Evolutionary conservation across 2,888 invertebrate species (phyloP).

Genomic region (Phlogophora meticulosa): DNA sequence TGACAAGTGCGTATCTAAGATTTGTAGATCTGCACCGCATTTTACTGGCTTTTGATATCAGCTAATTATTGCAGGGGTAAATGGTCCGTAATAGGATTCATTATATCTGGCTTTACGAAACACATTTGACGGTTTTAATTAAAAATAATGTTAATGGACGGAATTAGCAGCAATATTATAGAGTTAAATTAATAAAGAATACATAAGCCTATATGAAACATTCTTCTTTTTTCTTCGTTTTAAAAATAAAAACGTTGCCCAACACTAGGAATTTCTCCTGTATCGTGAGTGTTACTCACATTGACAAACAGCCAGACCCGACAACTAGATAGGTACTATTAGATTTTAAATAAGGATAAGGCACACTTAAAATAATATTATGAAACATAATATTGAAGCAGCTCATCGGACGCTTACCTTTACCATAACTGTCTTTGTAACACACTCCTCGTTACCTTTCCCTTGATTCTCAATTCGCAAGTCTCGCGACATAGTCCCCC

Average conservation of each 20-base stretch:
- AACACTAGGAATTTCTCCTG: too few relatives aligned
- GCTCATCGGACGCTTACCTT: background rate
- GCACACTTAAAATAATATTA: too few relatives aligned
- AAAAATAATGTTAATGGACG: background rate
- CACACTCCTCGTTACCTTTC: conserved; percentile 48
- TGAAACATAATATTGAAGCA: too few relatives aligned
- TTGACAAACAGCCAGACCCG: too few relatives aligned
- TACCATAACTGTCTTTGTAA: conserved; percentile 1
- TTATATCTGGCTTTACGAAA: conserved; percentile 4
- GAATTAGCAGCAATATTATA: background rate
- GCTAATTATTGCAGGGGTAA: conserved; percentile 74
- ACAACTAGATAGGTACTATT: too few relatives aligned
- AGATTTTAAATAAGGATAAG: too few relatives aligned
- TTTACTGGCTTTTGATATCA: conserved; percentile 73
- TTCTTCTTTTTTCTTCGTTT: too few relatives aligned
- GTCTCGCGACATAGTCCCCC: conserved; percentile 71
- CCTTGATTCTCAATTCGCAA: conserved; percentile 65
- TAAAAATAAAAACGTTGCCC: too few relatives aligned
- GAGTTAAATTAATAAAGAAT: background rate
- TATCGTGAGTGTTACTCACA: too few relatives aligned
- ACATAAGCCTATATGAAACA: background rate
- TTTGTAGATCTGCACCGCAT: conserved; percentile 71
- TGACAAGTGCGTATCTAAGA: conserved; percentile 75
- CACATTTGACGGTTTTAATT: background rate
- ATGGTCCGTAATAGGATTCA: conserved; percentile 61